Conservation (phyloP, 1,140 invertebrate genomes). For the Megathymus violae region DNA sequence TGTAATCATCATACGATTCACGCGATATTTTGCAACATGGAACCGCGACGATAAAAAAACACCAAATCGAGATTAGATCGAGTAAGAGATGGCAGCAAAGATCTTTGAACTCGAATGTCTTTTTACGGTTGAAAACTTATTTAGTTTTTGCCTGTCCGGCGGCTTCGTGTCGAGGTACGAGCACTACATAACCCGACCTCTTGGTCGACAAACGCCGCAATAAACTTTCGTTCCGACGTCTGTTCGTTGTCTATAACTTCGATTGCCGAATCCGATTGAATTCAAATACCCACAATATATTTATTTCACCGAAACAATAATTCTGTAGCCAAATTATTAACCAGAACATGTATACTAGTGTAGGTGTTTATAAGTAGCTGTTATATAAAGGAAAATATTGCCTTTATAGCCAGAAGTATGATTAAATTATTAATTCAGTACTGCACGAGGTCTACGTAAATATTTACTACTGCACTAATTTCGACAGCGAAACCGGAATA, state of each 20-base stretch:
- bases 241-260: too few relatives aligned
- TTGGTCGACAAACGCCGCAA: neutral
- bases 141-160: conserved; percentile 11
- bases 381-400: too few relatives aligned
- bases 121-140: conserved; percentile 28
- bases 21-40: too few relatives aligned
- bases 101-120: conserved; percentile 12
- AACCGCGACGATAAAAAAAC: conserved; percentile 4
- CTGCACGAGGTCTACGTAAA: neutral
- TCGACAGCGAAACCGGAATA: conserved; percentile 4
- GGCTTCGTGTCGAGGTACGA: neutral
- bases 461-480: conserved; percentile 5
- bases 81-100: conserved; percentile 8
- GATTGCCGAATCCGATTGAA: too few relatives aligned
- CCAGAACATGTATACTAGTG: too few relatives aligned
- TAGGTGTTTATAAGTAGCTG: too few relatives aligned
- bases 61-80: conserved; percentile 27
- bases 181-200: conserved; percentile 1
- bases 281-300: too few relatives aligned
- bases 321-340: too few relatives aligned
- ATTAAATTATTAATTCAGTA: conserved; percentile 20
- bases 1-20: too few relatives aligned
- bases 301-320: too few relatives aligned
- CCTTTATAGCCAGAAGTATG: conserved; percentile 1
- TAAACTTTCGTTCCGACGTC: too few relatives aligned